Evolutionary conservation across 1,140 invertebrate species (phyloP).

Genomic region (Eulimnadia texana): DNA sequence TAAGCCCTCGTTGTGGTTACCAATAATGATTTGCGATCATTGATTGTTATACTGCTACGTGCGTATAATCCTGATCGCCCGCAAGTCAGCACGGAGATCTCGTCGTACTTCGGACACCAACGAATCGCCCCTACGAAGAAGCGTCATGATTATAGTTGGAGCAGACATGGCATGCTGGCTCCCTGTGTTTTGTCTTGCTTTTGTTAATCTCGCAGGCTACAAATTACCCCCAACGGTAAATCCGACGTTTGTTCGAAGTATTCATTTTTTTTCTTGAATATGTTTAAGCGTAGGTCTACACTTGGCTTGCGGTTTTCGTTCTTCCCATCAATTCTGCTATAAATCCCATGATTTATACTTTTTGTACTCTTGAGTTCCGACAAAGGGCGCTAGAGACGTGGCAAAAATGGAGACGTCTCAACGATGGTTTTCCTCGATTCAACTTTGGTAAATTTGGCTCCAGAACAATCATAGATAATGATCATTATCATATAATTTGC

Average conservation of each 20-base stretch:
- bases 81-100: conserved; percentile 33
- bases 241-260: too few relatives aligned
- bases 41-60: conserved; percentile 39
- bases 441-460: too few relatives aligned
- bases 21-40: conserved; percentile 37
- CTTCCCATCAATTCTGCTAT: conserved; percentile 34
- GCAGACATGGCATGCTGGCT: conserved; percentile 43
- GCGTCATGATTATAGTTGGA: conserved; percentile 40
- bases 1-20: too few relatives aligned
- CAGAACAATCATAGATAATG: too few relatives aligned
- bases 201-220: conserved; percentile 28
- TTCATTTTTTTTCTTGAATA: background rate
- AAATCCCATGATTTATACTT: conserved; percentile 34
- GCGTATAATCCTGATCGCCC: conserved; percentile 40
- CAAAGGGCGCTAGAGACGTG: too few relatives aligned
- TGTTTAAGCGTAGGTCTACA: conserved; percentile 21
- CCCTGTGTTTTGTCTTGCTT: conserved; percentile 37
- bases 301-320: conserved; percentile 35
- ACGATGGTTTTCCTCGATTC: too few relatives aligned
- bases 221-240: background rate
- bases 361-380: too few relatives aligned
- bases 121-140: conserved; percentile 35
- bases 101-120: conserved; percentile 20
- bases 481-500: too few relatives aligned
- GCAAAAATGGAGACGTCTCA: too few relatives aligned